Evolutionary conservation across 2,888 invertebrate genomes (phyloP), one percentile per base, ranked within the genome.

Genomic region (Erebia ligea): DNA sequence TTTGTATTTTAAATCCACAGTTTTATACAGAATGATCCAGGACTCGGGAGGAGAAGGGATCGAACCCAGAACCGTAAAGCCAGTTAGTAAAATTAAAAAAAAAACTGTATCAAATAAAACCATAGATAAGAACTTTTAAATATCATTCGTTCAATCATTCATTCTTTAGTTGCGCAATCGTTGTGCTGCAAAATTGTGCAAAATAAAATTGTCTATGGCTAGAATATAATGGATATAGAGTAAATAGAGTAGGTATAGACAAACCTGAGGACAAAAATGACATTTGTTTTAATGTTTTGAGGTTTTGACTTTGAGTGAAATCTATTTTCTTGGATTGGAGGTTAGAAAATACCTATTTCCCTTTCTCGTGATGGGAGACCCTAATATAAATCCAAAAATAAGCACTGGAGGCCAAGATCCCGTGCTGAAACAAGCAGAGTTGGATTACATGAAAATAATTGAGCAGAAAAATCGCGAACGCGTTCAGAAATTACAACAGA

Each of bases 371-470:
- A 92, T 92, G 92, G 92, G 87, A 72, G 91, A 92, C 79, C 85
- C 88, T 50, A 80, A 78, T 71, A 87, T 84, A 76, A 90, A 89
- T 77, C 87, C 91, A 48, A 92, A 91, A 78, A 85, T 90, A 70
- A 80, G 78, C 75, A 75, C 83, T 71, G 85, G 79, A 42, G 81
- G 82, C 62, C 84, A 89, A 82, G 88, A 90, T 74, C 92, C 92
- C 74, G 86, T 87, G 71, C 82, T 92, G 9, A 95, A 94, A 77
- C 90, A 93, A 78, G 93, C 96, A 0, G 96, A 98, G 80, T 84
- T 96, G 69, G 95, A 96, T 86, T 97, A 96, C 82, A 97, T 98
- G 94, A 96, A 95, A 89, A 87, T 97, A 69, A 94, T 98, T 48
- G 97, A 98, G 83, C 90, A 95, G 76, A 95, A 96, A 82, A 98